A percentile compares a stretch with the other conserved stretches of the same genome.
phyloP scores from a whole-genome alignment of 2,888 invertebrate genomes.

The Megaustenia siamemsis region DNA sequence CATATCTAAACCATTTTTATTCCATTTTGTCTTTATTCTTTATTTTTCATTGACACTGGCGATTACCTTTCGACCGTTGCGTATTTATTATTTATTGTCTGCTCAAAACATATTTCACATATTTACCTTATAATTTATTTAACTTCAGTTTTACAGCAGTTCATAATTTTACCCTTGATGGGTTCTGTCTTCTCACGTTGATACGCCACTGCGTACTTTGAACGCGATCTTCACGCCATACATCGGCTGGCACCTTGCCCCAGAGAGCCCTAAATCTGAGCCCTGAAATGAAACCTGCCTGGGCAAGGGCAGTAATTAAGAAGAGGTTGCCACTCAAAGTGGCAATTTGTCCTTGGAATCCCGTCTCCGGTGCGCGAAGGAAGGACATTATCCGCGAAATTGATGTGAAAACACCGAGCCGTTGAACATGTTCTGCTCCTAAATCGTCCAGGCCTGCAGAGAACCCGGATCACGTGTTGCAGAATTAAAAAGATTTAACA shows the following conservation, averaged over 20 bases:
- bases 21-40: no score
- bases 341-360: conserved; percentile 56
- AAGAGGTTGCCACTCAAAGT: conserved; percentile 55
- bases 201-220: conserved; percentile 31
- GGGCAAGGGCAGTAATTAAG: conserved; percentile 56
- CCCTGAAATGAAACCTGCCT: conserved; percentile 52
- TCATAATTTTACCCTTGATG: no score
- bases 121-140: no score
- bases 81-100: no score
- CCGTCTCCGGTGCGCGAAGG: conserved; percentile 49
- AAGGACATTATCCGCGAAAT: conserved; percentile 51
- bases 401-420: conserved; percentile 52
- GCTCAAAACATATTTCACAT: no score
- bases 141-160: no score
- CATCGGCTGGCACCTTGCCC: conserved; percentile 39
- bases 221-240: conserved; percentile 35
- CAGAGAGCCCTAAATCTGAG: conserved; percentile 50
- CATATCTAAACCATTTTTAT: no score
- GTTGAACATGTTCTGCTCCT: conserved; percentile 45
- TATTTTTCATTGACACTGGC: no score
- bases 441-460: conserved; percentile 45
- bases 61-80: no score
- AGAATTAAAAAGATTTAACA: conserved; percentile 51
- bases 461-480: conserved; percentile 42
- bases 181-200: background rate